These are phyloP conservation scores for Elachura formosa DNA, from an alignment of 2,113 vertebrate genomes.

Conservation along the genomic window DNA sequence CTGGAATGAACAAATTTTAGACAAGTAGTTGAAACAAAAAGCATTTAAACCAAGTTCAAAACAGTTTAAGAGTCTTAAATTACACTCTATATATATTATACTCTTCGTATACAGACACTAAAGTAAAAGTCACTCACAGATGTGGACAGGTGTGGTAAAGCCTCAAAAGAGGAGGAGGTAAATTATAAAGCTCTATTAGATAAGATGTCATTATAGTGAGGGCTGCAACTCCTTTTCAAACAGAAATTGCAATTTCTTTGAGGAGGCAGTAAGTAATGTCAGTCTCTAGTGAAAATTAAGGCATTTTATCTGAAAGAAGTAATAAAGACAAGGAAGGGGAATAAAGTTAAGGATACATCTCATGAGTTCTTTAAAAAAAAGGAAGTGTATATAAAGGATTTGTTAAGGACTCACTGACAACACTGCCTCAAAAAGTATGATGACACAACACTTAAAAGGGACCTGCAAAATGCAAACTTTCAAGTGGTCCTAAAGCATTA, in stretches of 20 bases:
- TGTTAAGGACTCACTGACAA: not conserved
- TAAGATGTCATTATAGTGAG: not conserved
- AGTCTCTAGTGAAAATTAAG: not conserved
- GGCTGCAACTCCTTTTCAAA: not conserved
- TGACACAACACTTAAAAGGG: not conserved
- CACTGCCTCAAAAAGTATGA: not conserved
- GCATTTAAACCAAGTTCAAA: not conserved
- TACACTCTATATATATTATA: too few species aligned
- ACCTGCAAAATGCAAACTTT: not conserved
- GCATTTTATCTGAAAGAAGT: not conserved
- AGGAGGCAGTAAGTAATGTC: not conserved
- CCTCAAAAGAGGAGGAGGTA: not conserved
- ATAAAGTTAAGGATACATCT: not conserved
- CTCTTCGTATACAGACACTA: not conserved
- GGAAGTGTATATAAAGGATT: not conserved
- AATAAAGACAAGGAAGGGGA: not conserved
- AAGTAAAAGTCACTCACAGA: not conserved
- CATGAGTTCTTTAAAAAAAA: not conserved
- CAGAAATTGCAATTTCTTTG: not conserved
- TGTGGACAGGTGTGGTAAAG: not conserved
- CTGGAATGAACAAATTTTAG: not conserved
- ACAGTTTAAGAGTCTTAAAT: not conserved
- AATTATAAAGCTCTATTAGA: not conserved
- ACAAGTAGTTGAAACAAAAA: not conserved
- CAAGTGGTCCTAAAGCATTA: not conserved